Evolutionary conservation across 2,888 invertebrate species (phyloP).

Genomic region (Junonia oenone): DNA sequence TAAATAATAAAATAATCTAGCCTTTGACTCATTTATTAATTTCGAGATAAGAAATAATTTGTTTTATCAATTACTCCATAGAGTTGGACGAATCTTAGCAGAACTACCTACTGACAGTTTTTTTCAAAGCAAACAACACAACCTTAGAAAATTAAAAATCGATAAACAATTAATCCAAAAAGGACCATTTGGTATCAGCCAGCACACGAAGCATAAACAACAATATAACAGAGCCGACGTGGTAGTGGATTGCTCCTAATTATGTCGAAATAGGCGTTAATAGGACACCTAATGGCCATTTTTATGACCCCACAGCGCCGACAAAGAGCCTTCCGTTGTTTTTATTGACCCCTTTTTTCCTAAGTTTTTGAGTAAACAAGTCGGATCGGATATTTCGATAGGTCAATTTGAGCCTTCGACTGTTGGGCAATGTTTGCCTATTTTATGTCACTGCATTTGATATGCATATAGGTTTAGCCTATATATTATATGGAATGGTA

Average conservation of each 20-base stretch:
- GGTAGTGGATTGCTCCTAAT: conserved; percentile 69
- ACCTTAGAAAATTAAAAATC: not conserved
- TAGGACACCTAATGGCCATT: conserved; percentile 70
- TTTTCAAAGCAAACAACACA: no score
- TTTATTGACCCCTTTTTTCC: conserved; percentile 69
- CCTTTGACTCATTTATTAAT: no score
- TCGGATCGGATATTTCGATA: conserved; percentile 36
- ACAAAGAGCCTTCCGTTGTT: conserved; percentile 68
- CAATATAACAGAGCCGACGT: conserved; percentile 48
- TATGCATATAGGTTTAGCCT: not conserved
- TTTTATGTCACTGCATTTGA: not conserved
- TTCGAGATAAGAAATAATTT: no score
- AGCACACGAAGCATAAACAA: conserved; percentile 51
- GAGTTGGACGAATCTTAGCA: no score
- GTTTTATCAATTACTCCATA: no score
- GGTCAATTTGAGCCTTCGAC: conserved; percentile 50
- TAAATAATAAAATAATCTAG: no score
- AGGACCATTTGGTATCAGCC: conserved; percentile 9
- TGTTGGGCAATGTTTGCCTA: conserved; percentile 6
- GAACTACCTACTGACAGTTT: no score
- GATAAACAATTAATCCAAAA: conserved; percentile 4
- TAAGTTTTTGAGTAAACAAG: conserved; percentile 72
- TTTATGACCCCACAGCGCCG: conserved; percentile 63
- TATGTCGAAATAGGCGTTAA: conserved; percentile 79
- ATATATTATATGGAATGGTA: no score